Percentiles rank a stretch among this genome's conserved stretches.
These are phyloP conservation scores for Patella depressa DNA, from an alignment of 2,888 invertebrate species.

Conservation along the genomic window DNA sequence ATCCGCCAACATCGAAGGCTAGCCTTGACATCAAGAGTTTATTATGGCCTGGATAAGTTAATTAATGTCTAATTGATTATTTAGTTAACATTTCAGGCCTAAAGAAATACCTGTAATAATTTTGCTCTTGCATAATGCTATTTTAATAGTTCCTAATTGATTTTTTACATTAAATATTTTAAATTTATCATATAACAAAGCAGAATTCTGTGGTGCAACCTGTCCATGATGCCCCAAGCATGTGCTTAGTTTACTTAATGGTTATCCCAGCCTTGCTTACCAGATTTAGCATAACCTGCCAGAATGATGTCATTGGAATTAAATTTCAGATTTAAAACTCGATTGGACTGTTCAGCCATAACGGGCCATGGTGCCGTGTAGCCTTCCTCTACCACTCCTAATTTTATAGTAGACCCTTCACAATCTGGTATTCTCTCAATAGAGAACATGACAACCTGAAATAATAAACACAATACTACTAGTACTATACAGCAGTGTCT, in stretches of 20 bases:
- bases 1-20: no score
- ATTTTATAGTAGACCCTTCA: conserved; percentile 21
- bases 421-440: conserved; percentile 20
- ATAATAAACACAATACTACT: no score
- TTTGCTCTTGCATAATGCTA: no score
- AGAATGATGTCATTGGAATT: conserved; percentile 24
- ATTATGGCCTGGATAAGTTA: no score
- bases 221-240: neutral
- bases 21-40: no score
- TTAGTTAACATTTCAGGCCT: no score
- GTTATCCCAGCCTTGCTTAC: neutral
- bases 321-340: conserved; percentile 17
- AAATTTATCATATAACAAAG: no score
- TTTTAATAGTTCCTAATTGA: no score
- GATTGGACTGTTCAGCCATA: conserved; percentile 22
- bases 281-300: conserved; percentile 24
- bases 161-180: no score
- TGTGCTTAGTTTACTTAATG: neutral
- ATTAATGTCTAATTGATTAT: no score
- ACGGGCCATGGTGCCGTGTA: conserved; percentile 24
- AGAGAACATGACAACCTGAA: neutral
- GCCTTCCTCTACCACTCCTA: conserved; percentile 14
- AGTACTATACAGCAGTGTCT: no score
- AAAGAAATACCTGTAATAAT: no score
- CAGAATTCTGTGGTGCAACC: neutral